Conservation (phyloP, 2,113 vertebrate genomes). For the Trochalopteron elliotii region DNA sequence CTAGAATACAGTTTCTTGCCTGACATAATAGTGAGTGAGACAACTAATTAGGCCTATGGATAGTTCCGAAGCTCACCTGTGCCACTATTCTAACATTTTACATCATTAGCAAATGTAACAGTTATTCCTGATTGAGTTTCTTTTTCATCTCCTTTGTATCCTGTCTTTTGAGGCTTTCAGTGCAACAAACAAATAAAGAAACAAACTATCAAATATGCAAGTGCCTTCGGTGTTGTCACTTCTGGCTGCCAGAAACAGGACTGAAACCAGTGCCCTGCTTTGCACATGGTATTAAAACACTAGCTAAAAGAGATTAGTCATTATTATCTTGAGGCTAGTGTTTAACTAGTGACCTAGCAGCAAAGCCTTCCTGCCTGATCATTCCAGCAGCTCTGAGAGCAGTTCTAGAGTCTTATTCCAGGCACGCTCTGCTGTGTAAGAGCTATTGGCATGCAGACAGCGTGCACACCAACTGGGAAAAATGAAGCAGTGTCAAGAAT, state of each 20-base stretch:
- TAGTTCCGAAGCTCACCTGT: not conserved
- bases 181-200: not conserved
- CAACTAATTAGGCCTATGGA: not conserved
- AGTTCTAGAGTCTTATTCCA: not conserved
- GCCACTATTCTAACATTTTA: not conserved
- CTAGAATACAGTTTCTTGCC: not conserved
- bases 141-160: not conserved
- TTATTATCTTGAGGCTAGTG: not conserved
- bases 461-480: not conserved
- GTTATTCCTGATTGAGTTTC: not conserved
- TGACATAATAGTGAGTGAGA: not conserved
- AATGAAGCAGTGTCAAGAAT: conserved; percentile 15
- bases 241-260: not conserved
- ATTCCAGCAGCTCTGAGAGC: not conserved
- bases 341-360: not conserved
- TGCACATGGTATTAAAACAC: not conserved
- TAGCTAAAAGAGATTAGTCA: not conserved
- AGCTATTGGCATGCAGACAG: conserved; percentile 16
- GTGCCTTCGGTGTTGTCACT: not conserved
- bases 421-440: not conserved
- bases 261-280: not conserved
- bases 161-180: not conserved
- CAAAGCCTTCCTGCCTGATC: not conserved
- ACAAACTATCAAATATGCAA: not conserved
- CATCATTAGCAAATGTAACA: not conserved